Evolutionary conservation across 2,888 invertebrate species (phyloP).

Genomic region (Chorisops tibialis): DNA sequence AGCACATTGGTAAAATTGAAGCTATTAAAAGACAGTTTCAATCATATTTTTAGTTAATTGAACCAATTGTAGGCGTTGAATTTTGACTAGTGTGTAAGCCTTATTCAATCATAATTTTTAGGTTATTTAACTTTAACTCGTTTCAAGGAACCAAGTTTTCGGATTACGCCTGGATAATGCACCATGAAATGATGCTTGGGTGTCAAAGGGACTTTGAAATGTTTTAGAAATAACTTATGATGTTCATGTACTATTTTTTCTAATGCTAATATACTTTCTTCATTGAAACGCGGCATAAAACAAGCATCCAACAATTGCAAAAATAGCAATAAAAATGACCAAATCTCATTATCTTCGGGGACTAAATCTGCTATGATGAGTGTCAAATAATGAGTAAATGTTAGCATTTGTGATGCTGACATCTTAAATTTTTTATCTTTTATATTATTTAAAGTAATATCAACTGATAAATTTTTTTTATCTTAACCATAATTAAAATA

Average conservation of each 20-base stretch:
- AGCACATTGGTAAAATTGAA: no score
- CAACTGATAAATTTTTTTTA: conserved; percentile 4
- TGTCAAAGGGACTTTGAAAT: conserved; percentile 20
- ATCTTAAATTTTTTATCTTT: conserved; percentile 24
- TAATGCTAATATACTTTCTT: conserved; percentile 18
- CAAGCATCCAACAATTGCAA: conserved; percentile 19
- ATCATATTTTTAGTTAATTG: no score
- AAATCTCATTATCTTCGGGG: conserved; percentile 27
- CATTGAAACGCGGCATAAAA: conserved; percentile 24
- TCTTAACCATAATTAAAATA: conserved; percentile 25
- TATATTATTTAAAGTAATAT: conserved; percentile 16
- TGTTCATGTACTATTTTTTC: conserved; percentile 18
- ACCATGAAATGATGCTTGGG: conserved; percentile 32
- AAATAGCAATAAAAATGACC: conserved; percentile 24
- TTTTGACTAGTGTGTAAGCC: no score
- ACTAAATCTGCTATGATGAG: conserved; percentile 28
- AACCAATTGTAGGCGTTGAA: no score
- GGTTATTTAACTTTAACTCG: no score
- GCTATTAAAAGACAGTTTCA: no score
- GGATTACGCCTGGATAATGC: conserved; percentile 28
- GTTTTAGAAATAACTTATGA: conserved; percentile 23
- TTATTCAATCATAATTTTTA: no score
- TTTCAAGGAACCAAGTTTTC: conserved; percentile 30
- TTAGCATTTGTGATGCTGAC: conserved; percentile 30
- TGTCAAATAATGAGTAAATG: conserved; percentile 28